phyloP scores from a whole-genome alignment of 2,888 invertebrate genomes.

The Aspidiotus rigidus region DNA sequence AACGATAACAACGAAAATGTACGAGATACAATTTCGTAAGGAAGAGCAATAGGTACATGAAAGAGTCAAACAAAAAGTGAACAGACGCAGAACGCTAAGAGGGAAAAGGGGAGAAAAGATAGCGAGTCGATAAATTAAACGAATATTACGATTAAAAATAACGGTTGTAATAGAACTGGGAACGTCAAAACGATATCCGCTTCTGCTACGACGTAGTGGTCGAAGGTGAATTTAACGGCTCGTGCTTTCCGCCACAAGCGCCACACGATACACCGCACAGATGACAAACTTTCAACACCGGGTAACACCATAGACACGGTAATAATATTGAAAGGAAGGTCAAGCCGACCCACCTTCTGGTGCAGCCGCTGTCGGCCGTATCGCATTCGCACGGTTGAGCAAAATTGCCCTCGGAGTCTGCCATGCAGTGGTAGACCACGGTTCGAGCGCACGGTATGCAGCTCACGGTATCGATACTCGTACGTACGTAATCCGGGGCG shows the following conservation, averaged over 20 bases:
- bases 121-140: neutral
- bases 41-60: neutral
- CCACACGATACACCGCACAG: slow-evolving; percentile 70
- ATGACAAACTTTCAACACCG: slow-evolving; percentile 75
- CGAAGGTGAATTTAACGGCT: slow-evolving; percentile 34
- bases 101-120: neutral
- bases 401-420: slow-evolving; percentile 81
- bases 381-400: slow-evolving; percentile 72
- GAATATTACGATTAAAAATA: neutral
- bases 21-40: neutral
- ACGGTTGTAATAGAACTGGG: neutral
- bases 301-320: slow-evolving; percentile 91
- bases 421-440: slow-evolving; percentile 87
- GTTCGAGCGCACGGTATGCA: slow-evolving; percentile 83
- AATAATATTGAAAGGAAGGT: slow-evolving; percentile 75
- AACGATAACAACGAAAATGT: too few relatives aligned
- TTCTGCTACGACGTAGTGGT: slow-evolving; percentile 23
- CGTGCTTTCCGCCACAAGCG: slow-evolving; percentile 68
- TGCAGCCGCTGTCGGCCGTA: slow-evolving; percentile 52
- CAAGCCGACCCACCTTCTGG: slow-evolving; percentile 66
- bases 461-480: slow-evolving; percentile 69
- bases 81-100: neutral
- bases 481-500: slow-evolving; percentile 73
- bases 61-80: neutral
- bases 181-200: neutral